phyloP scores from a whole-genome alignment of 2,113 vertebrate genomes.

The Tachysurus fulvidraco region DNA sequence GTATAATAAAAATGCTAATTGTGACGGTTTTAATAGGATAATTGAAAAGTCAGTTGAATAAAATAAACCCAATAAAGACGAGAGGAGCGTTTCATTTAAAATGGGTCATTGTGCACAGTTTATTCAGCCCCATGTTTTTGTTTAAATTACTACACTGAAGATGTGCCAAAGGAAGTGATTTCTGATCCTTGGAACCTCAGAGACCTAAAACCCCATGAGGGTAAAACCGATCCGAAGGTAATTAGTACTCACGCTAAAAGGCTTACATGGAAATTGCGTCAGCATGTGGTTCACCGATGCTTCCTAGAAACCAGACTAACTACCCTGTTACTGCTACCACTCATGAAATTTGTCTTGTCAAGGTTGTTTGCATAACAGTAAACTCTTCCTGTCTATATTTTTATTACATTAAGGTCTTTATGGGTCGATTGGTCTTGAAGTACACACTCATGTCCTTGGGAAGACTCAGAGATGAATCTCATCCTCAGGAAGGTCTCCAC shows the following conservation, averaged over 20 bases:
- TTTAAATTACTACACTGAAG: background rate
- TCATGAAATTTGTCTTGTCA: background rate
- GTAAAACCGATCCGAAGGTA: slow-evolving; percentile 9
- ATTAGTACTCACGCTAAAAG: background rate
- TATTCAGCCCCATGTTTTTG: background rate
- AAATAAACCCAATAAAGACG: background rate
- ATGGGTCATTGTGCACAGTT: background rate
- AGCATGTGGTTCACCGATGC: slow-evolving; percentile 1
- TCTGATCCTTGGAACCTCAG: background rate
- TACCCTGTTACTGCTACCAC: background rate
- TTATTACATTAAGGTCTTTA: background rate
- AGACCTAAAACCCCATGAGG: background rate
- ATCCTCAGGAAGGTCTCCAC: no score
- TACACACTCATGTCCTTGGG: background rate
- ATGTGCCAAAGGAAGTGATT: slow-evolving; percentile 15
- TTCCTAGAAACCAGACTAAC: background rate
- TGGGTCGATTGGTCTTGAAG: background rate
- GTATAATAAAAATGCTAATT: slow-evolving; percentile 6
- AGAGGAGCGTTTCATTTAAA: background rate
- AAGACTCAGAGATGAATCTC: no score
- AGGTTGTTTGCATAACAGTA: background rate
- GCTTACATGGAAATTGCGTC: slow-evolving; percentile 31
- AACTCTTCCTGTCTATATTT: background rate
- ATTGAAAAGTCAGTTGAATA: background rate
- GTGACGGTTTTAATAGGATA: background rate